These are phyloP conservation scores for Leptocoma aspasia DNA, from an alignment of 2,113 vertebrate genomes.

Conservation along the genomic window DNA sequence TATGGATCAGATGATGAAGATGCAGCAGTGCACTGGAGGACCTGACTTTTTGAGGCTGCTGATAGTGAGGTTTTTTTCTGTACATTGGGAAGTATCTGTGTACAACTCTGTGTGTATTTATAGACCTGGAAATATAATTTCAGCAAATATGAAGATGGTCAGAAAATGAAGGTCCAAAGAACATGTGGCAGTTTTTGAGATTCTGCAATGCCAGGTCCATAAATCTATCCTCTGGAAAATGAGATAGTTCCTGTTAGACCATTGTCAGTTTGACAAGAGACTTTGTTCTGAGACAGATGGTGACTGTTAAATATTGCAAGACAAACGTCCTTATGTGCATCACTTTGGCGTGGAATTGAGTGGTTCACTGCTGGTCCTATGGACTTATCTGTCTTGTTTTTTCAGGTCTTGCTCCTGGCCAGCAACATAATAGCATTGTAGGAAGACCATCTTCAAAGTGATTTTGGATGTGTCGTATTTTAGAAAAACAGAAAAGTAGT, in stretches of 20 bases:
- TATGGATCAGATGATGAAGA: background rate
- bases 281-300: slow-evolving; percentile 2
- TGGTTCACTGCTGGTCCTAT: background rate
- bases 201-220: background rate
- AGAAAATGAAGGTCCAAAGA: background rate
- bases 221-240: background rate
- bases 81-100: background rate
- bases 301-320: background rate
- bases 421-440: background rate
- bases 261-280: background rate
- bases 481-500: background rate
- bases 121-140: background rate
- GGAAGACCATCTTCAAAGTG: background rate
- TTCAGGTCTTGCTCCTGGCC: background rate
- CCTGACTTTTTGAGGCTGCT: background rate
- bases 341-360: background rate
- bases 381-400: background rate
- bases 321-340: background rate
- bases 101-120: background rate
- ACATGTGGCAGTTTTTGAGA: background rate
- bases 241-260: background rate
- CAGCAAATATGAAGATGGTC: background rate
- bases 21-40: background rate
- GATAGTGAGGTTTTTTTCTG: background rate
- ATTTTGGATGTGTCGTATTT: background rate